phyloP scores from a whole-genome alignment of 2,113 vertebrate genomes.

The Pipa parva region DNA sequence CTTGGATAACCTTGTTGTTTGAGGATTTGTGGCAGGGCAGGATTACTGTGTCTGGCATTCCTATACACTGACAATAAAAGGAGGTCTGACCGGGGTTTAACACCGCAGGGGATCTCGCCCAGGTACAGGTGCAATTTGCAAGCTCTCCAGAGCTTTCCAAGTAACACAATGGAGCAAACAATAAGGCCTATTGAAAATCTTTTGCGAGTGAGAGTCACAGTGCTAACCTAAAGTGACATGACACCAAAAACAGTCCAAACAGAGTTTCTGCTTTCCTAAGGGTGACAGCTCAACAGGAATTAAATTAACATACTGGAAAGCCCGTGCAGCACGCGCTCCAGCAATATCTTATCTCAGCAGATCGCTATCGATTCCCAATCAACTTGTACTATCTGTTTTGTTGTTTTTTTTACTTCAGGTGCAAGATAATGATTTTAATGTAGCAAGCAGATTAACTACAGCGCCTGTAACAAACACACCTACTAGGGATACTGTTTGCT shows the following conservation, averaged over 20 bases:
- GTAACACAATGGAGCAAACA: conserved; percentile 4
- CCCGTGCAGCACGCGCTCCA: not conserved
- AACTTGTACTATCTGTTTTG: not conserved
- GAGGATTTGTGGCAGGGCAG: not conserved
- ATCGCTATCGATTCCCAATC: not conserved
- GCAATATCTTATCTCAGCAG: not conserved
- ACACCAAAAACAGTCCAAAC: too few species aligned
- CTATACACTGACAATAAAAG: conserved; percentile 8
- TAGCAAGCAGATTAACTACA: not conserved
- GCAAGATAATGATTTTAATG: not conserved
- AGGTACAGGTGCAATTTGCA: conserved; percentile 29
- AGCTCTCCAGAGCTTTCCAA: too few species aligned
- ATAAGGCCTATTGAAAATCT: conserved; percentile 1
- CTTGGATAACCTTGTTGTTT: too few species aligned
- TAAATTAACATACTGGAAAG: conserved; percentile 6
- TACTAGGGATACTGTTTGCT: not conserved
- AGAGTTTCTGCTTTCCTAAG: too few species aligned
- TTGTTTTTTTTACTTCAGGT: not conserved
- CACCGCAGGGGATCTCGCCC: conserved; percentile 7
- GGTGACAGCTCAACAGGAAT: not conserved
- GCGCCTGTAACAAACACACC: not conserved
- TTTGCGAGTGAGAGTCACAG: conserved; percentile 1
- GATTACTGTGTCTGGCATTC: conserved; percentile 25
- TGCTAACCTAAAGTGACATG: too few species aligned
- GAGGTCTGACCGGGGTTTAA: not conserved